These are phyloP conservation scores for Microcebus jonahi DNA, from an alignment of 2,113 vertebrate species.

Conservation along the genomic window DNA sequence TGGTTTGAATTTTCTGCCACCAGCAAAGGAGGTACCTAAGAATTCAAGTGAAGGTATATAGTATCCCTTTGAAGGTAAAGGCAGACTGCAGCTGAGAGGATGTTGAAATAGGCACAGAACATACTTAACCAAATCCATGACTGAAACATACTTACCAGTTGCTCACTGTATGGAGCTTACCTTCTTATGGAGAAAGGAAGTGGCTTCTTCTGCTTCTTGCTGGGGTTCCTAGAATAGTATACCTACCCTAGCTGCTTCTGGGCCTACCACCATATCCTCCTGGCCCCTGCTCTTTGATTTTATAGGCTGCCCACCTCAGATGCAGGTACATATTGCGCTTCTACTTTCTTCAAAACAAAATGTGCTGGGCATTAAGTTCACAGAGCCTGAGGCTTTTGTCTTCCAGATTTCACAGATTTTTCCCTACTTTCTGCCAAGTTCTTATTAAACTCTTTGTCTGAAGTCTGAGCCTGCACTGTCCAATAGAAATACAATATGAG, in stretches of 20 bases:
- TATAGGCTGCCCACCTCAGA: background rate
- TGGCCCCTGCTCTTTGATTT: background rate
- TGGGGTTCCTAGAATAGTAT: background rate
- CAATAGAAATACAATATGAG: background rate
- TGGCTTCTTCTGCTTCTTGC: background rate
- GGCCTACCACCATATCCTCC: background rate
- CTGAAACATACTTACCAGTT: background rate
- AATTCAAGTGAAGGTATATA: background rate
- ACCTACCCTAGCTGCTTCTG: background rate
- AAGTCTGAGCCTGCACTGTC: background rate
- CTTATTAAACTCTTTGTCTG: background rate
- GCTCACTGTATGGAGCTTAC: background rate
- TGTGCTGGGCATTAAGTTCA: background rate
- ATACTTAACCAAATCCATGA: background rate
- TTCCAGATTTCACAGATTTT: background rate
- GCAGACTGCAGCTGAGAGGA: background rate
- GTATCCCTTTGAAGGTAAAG: background rate
- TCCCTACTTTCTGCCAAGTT: background rate
- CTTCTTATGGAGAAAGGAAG: background rate
- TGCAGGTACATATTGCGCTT: background rate
- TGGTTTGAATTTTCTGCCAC: slow-evolving; percentile 21
- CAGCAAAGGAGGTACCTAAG: background rate
- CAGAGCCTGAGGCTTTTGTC: background rate
- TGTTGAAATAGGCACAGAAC: background rate
- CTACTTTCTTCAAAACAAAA: background rate